These are phyloP conservation scores for Zosterops hypoxanthus DNA, from an alignment of 2,113 vertebrate species.

Conservation along the genomic window DNA sequence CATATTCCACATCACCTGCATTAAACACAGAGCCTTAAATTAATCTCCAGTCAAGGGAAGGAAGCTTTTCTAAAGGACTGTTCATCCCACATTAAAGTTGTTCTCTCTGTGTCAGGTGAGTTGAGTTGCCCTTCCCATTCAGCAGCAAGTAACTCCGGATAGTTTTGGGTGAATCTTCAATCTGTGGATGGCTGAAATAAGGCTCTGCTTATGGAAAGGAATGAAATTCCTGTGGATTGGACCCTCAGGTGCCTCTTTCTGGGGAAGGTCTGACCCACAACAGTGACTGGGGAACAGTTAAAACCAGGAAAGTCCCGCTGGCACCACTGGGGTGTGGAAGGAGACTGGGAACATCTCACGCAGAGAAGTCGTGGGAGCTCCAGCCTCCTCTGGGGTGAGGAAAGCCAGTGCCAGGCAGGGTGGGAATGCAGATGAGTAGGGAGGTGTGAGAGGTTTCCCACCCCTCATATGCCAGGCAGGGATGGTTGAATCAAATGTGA, in stretches of 20 bases:
- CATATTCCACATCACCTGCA: neutral
- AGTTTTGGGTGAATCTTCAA: neutral
- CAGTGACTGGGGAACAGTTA: neutral
- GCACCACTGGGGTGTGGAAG: neutral
- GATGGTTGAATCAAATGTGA: rapidly evolving
- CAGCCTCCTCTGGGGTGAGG: neutral
- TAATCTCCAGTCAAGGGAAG: neutral
- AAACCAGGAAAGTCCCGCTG: rapidly evolving
- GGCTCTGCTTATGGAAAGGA: neutral
- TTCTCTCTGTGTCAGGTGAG: neutral
- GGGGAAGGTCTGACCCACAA: neutral
- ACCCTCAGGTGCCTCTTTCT: neutral
- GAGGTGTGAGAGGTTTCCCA: neutral
- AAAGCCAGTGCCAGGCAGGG: neutral
- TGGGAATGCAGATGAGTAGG: neutral
- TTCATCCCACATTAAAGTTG: neutral
- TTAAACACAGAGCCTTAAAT: neutral
- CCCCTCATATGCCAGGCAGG: neutral
- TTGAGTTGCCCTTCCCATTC: neutral
- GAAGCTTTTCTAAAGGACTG: neutral
- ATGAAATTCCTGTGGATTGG: neutral
- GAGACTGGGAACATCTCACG: neutral
- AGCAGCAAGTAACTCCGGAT: neutral
- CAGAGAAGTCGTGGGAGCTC: neutral
- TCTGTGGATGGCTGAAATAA: neutral